Percentiles rank a stretch among this genome's conserved stretches.
These are phyloP conservation scores for Pseudonaja textilis DNA, from an alignment of 2,113 vertebrate species.

Conservation along the genomic window DNA sequence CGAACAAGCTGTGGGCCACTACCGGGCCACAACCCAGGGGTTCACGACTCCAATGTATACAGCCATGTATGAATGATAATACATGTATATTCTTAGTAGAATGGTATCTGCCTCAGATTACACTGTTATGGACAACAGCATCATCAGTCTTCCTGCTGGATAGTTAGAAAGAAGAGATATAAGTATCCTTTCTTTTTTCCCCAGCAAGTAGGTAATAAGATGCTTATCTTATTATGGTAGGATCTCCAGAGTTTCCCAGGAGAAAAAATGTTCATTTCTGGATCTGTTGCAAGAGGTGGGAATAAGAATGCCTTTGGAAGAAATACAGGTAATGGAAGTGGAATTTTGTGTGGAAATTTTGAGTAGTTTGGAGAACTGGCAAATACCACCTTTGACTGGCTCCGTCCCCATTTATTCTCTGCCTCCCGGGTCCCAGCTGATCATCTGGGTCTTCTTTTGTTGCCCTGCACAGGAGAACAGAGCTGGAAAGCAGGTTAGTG, in stretches of 20 bases:
- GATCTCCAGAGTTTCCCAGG: slow-evolving; percentile 24
- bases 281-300: background rate
- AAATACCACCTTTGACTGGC: no score
- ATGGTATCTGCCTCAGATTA: slow-evolving; percentile 65
- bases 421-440: no score
- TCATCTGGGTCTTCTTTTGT: no score
- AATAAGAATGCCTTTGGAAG: background rate
- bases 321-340: background rate
- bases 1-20: no score
- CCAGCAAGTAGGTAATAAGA: slow-evolving; percentile 7
- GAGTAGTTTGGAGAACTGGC: no score
- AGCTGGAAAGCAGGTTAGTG: no score
- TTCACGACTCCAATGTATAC: slow-evolving; percentile 43
- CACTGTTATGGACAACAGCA: slow-evolving; percentile 59
- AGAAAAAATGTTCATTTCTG: background rate
- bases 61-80: slow-evolving; percentile 65
- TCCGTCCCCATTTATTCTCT: no score
- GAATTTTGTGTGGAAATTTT: no score
- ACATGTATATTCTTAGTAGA: slow-evolving; percentile 60
- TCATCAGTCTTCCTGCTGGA: slow-evolving; percentile 53
- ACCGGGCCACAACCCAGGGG: no score
- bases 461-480: no score
- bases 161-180: slow-evolving; percentile 17
- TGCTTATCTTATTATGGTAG: slow-evolving; percentile 15
- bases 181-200: background rate